Evolutionary conservation across 35 echinoderm and acorn worm species (phyloP), one percentile per base, ranked within the genome.

Genomic region (Ophioderma brevispina): DNA sequence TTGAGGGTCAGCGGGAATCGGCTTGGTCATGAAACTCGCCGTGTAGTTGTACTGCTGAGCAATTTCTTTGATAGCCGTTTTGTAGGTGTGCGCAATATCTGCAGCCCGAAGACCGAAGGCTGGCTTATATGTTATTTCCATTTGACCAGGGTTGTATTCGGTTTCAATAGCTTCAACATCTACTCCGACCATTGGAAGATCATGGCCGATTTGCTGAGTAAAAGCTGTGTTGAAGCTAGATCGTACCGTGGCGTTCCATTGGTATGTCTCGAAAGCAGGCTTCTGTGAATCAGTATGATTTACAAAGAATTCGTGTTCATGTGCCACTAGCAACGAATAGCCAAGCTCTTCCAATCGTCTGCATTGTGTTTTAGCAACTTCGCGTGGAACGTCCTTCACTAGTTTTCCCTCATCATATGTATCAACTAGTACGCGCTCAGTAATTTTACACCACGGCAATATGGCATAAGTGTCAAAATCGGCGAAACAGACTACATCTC

Each of bases 1-100:
- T n/a, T n/a, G n/a, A n/a, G n/a, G n/a, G 63, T 64, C 59, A 38
- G 84, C 42, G 19, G 80, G 85, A 80, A 41, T 88, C 3, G 94
- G 94, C 43, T 84, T 92, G 31, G 89, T 80, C 94, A 95, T 95
- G 28, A 95, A 95, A 1, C 89, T 93, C 13, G 89, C 94, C 19
- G 84, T 64, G 35, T 43, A 78, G 25, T 89, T 85, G 56, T 95
- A 55, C 78, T 92, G 84, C 64, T 41, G 40, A 8, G 89, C 94
- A 18, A 95, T 95, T 64, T 95, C 94, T 75, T 95, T 95, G 32
- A 95, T 81, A 31, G 82, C 78, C 33, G 76, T 88, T 70, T 95
- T 95, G 80, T 82, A 95, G 2, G 84, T 88, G 56, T 93, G 75
- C 15, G 84, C 94, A 35, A 82, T 95, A 39, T 95, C 94, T 17